Conservation (phyloP, 1,140 invertebrate species). For the Pemphigus obesinymphae region DNA sequence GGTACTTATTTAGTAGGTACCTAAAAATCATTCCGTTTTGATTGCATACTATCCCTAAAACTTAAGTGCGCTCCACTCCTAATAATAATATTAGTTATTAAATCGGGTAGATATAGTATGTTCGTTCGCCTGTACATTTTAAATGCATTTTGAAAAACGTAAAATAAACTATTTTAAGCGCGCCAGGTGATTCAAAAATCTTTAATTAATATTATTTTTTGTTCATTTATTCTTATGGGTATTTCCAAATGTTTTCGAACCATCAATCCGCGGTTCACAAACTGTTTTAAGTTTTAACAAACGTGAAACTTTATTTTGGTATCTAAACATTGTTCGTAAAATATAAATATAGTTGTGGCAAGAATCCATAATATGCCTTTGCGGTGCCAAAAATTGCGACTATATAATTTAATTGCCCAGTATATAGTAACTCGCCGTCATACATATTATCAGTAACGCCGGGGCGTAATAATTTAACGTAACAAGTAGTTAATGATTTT, state of each 20-base stretch:
- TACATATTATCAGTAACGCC: neutral
- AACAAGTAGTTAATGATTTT: neutral
- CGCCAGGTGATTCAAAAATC: neutral
- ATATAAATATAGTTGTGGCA: slow-evolving; percentile 38
- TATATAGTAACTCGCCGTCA: slow-evolving; percentile 1
- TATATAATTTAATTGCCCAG: neutral
- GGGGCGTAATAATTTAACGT: neutral
- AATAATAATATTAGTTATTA: too few relatives aligned
- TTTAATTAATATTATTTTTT: neutral
- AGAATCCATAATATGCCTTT: slow-evolving; percentile 31
- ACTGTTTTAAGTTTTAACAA: neutral
- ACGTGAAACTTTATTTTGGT: slow-evolving; percentile 23
- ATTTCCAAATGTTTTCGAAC: neutral
- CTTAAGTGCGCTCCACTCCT: too few relatives aligned
- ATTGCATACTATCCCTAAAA: too few relatives aligned
- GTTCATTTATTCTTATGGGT: neutral
- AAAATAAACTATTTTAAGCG: too few relatives aligned
- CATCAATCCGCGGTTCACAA: too few relatives aligned
- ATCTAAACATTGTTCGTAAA: slow-evolving; percentile 35
- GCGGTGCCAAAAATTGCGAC: slow-evolving; percentile 22
- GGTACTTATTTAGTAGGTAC: too few relatives aligned
- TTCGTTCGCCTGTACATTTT: too few relatives aligned
- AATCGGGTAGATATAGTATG: too few relatives aligned
- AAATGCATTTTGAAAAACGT: too few relatives aligned
- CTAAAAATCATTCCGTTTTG: too few relatives aligned